phyloP scores from a whole-genome alignment of 1,140 invertebrate species.

The Bombus turneri region DNA sequence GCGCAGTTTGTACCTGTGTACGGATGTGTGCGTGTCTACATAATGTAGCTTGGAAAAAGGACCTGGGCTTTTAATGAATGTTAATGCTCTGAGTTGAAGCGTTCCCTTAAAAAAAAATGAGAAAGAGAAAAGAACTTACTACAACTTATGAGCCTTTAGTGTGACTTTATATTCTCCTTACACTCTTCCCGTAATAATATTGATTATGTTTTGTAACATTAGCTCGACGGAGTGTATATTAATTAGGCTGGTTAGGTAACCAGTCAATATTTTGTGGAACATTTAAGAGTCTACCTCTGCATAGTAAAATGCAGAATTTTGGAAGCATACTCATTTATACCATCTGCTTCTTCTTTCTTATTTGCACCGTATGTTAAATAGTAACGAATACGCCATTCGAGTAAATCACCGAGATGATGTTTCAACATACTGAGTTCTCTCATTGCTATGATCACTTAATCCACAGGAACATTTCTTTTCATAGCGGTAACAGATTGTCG shows the following conservation, averaged over 20 bases:
- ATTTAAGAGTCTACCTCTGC: conserved; percentile 47
- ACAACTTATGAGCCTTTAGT: conserved; percentile 28
- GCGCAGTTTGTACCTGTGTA: conserved; percentile 38
- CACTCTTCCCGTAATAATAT: conserved; percentile 25
- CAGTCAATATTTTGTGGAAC: conserved; percentile 48
- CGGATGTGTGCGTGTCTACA: conserved; percentile 55
- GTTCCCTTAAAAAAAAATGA: background rate
- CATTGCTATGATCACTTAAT: conserved; percentile 34
- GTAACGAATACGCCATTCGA: conserved; percentile 7
- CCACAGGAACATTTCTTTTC: conserved; percentile 54
- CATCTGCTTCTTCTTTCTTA: conserved; percentile 9
- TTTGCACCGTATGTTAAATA: background rate
- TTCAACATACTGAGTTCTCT: conserved; percentile 22
- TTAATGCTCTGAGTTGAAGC: conserved; percentile 13
- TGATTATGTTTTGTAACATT: conserved; percentile 49
- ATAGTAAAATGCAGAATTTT: conserved; percentile 43
- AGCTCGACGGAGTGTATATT: conserved; percentile 55
- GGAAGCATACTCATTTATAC: conserved; percentile 44
- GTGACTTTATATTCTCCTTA: conserved; percentile 43
- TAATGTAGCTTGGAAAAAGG: conserved; percentile 46
- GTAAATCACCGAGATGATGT: background rate
- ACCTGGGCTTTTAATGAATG: conserved; percentile 16
- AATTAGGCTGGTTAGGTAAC: conserved; percentile 37
- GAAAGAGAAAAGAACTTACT: conserved; percentile 5
- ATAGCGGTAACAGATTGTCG: conserved; percentile 50